These are phyloP conservation scores for Petrocephalus sullivani DNA, from an alignment of 2,797 vertebrate species.

Conservation along the genomic window DNA sequence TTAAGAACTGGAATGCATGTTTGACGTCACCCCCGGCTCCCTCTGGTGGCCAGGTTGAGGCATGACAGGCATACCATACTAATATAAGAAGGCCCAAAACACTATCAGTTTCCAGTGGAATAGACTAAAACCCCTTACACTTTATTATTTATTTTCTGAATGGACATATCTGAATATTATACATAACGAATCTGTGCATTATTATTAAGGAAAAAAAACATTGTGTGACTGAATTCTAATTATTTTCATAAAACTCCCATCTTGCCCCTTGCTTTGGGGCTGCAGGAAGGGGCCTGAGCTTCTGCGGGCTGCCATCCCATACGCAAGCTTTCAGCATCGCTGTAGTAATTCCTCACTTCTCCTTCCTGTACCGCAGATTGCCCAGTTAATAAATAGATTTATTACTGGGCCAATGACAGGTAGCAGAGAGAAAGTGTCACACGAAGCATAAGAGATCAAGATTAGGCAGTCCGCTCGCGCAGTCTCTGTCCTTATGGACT, in stretches of 20 bases:
- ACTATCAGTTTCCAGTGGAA: background rate
- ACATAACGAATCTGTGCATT: background rate
- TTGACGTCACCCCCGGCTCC: background rate
- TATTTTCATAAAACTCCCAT: background rate
- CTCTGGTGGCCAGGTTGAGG: background rate
- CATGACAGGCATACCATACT: background rate
- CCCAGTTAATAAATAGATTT: background rate
- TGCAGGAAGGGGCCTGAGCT: background rate
- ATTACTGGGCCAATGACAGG: background rate
- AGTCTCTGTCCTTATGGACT: background rate
- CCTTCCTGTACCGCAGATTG: background rate
- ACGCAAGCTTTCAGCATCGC: background rate
- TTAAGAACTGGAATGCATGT: background rate
- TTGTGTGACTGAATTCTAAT: background rate
- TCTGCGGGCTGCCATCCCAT: background rate
- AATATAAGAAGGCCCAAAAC: background rate
- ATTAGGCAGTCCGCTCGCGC: background rate
- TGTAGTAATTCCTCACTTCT: background rate
- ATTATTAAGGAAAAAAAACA: background rate
- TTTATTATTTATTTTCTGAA: background rate
- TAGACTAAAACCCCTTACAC: background rate
- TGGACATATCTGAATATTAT: background rate
- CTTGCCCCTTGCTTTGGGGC: background rate
- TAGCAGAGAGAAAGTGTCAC: background rate
- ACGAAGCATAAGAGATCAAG: background rate